phyloP scores from a whole-genome alignment of 2,113 vertebrate species.

The Bolborhynchus lineola region DNA sequence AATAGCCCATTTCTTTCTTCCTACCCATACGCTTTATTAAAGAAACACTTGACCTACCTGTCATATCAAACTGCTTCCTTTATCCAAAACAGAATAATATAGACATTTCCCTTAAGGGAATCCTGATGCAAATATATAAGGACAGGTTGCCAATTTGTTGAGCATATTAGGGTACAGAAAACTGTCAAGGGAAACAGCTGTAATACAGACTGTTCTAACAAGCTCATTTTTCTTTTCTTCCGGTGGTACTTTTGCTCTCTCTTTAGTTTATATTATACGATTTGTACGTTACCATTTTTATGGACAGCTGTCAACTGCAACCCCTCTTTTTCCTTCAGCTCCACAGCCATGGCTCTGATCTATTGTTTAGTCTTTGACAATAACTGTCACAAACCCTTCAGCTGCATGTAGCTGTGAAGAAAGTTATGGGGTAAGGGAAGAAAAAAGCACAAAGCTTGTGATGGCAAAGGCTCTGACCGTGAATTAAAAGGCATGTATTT shows the following conservation, averaged over 20 bases:
- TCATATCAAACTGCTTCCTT: constrained; percentile 89
- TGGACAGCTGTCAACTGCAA: constrained; percentile 80
- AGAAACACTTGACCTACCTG: constrained; percentile 90
- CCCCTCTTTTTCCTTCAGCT: constrained; percentile 46
- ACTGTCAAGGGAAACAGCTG: constrained; percentile 80
- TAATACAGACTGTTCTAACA: constrained; percentile 89
- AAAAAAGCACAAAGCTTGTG: background rate
- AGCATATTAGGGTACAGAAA: constrained; percentile 78
- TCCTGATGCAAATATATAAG: constrained; percentile 91
- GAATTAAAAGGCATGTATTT: background rate
- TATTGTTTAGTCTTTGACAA: constrained; percentile 73
- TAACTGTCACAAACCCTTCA: constrained; percentile 69
- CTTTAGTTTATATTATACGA: constrained; percentile 80
- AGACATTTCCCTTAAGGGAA: constrained; percentile 89
- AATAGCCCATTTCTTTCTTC: constrained; percentile 72
- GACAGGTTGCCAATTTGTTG: constrained; percentile 88
- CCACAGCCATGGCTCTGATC: background rate
- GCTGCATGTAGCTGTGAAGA: background rate
- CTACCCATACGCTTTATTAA: constrained; percentile 87
- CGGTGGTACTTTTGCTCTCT: constrained; percentile 75
- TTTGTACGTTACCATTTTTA: constrained; percentile 76
- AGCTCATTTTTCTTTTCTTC: constrained; percentile 84
- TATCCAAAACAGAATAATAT: constrained; percentile 88
- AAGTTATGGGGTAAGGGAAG: background rate
- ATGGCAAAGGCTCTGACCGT: background rate